Evolutionary conservation across 2,888 invertebrate genomes (phyloP), one percentile per base, ranked within the genome.

Genomic region (Tiphia femorata): DNA sequence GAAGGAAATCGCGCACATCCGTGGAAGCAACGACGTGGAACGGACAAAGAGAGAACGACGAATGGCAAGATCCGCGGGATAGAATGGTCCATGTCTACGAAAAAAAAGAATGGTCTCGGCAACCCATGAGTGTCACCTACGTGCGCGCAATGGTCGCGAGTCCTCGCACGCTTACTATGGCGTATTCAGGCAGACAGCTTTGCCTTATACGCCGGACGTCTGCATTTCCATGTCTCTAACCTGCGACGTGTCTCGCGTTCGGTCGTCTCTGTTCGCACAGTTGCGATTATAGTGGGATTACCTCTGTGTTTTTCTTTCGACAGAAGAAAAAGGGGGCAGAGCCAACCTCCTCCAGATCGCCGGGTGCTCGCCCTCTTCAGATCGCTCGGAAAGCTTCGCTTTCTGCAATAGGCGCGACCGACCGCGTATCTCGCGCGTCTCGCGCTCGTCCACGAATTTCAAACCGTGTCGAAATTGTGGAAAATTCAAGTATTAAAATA

Each of bases 201-300:
- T 63, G 67, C 62, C 62, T 58, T 60, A 52, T 58, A 57, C 51
- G 63, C 49, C 55, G 44, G 44, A 20, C 52, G 48, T 43, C 56
- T 52, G 55, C 59, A 63, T 60, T 65, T 67, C 54, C 67, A 58
- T 52, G 50, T 47, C 42, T 56, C 53, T 68, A 67, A 62, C 62
- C 58, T 58, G 56, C 64, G 25, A 64, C 62, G 47, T 46, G 25
- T 42, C 25, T 49, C 53, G 56, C n/a, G 37, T 19, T 5, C 17
- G 37, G 10, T 63, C 61, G 53, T 57, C 61, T 57, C 61, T 61
- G 61, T 52, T 60, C 38, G 38, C 44, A 51, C 49, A 42, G 20
- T 23, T 61, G 46, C 30, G 50, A 44, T 58, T 62, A 59, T 67
- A 67, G 64, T 67, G 57, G 53, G 50, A 67, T 67, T 64, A 66